Percentiles rank a stretch among this genome's conserved stretches.
These are phyloP conservation scores for Pseudorasbora parva DNA, from an alignment of 2,113 vertebrate genomes.

Conservation along the genomic window DNA sequence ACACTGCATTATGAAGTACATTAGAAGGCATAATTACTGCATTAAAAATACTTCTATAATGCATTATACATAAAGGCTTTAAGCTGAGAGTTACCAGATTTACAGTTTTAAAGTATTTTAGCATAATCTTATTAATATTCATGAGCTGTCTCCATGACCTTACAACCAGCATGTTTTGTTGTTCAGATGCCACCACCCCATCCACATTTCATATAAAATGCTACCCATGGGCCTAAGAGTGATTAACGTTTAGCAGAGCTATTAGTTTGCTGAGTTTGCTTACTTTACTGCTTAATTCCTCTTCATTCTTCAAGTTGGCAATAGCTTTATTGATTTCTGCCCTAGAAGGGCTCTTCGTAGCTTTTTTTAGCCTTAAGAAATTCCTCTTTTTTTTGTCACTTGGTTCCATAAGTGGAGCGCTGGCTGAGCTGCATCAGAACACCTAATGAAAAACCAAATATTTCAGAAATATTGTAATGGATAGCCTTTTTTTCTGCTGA, in stretches of 20 bases:
- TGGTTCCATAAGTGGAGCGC: not conserved
- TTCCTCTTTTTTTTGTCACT: slow-evolving; percentile 7
- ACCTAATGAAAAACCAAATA: not conserved
- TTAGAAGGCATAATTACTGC: too few relatives aligned
- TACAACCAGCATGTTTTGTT: not conserved
- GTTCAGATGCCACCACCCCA: not conserved
- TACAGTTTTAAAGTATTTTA: not conserved
- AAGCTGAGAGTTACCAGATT: not conserved
- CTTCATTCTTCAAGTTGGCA: slow-evolving; percentile 39
- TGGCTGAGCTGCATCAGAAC: not conserved
- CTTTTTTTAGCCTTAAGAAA: slow-evolving; percentile 31
- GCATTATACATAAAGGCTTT: too few relatives aligned
- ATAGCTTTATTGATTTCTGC: slow-evolving; percentile 34
- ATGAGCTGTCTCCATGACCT: not conserved
- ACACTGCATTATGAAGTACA: too few relatives aligned
- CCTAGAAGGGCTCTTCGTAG: not conserved
- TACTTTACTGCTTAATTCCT: slow-evolving; percentile 38
- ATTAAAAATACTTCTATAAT: too few relatives aligned
- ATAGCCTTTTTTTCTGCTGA: not conserved
- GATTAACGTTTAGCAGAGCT: slow-evolving; percentile 28
- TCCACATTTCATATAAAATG: not conserved
- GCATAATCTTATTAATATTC: not conserved
- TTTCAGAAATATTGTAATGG: not conserved
- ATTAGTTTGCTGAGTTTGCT: slow-evolving; percentile 40
- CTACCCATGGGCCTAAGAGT: not conserved